These are phyloP conservation scores for Colletes latitarsis DNA, from an alignment of 1,140 invertebrate species.

Conservation along the genomic window DNA sequence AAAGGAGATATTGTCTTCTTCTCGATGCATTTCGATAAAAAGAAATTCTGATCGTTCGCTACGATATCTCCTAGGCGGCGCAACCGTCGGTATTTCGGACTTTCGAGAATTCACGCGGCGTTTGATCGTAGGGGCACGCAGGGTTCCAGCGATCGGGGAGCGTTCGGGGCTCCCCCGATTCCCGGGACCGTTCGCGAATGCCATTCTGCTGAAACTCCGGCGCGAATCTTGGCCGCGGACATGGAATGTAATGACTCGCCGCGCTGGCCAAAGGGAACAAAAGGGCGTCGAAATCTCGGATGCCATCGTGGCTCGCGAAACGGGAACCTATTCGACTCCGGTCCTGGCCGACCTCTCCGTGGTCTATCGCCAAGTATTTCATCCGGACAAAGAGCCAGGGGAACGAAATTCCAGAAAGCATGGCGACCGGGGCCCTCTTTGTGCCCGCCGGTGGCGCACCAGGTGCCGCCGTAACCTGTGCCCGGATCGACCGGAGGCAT, in stretches of 20 bases:
- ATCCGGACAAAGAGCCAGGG: background rate
- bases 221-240: background rate
- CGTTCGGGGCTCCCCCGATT: too few relatives aligned
- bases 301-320: conserved; percentile 42
- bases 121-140: too few relatives aligned
- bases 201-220: conserved; percentile 3
- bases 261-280: conserved; percentile 34
- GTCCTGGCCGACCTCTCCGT: background rate
- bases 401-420: conserved; percentile 13
- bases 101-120: too few relatives aligned
- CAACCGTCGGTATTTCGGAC: too few relatives aligned
- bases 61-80: too few relatives aligned
- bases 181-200: background rate
- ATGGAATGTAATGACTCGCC: conserved; percentile 27
- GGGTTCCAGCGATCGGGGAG: too few relatives aligned
- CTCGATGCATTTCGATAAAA: too few relatives aligned
- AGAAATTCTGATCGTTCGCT: too few relatives aligned
- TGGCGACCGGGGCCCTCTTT: too few relatives aligned
- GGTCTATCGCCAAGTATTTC: background rate
- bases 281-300: conserved; percentile 22
- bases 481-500: background rate
- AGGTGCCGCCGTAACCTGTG: background rate
- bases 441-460: background rate
- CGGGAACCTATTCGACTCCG: background rate
- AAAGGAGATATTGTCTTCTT: too few relatives aligned